Evolutionary conservation across 2,888 invertebrate genomes (phyloP).

Genomic region (Horisme vitalbata): DNA sequence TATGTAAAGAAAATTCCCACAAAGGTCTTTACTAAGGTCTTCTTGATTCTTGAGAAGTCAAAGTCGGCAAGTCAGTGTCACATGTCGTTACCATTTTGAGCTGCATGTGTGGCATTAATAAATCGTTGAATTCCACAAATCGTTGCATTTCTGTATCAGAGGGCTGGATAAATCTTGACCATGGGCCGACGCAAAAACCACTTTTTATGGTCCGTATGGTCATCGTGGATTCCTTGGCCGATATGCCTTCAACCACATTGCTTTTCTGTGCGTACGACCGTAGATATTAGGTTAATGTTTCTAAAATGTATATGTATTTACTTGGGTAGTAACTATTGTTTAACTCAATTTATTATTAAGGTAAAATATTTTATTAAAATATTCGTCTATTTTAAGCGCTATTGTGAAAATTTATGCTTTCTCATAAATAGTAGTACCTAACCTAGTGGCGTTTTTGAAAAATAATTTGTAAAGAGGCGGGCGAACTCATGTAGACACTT

Average conservation of each 20-base stretch:
- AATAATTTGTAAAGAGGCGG: too few relatives aligned
- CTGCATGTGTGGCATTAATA: slow-evolving; percentile 42
- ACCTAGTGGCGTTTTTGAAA: too few relatives aligned
- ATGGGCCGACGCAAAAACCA: slow-evolving; percentile 62
- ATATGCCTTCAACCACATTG: slow-evolving; percentile 57
- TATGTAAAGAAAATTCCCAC: slow-evolving; percentile 27
- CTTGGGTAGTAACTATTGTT: too few relatives aligned
- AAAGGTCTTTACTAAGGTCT: slow-evolving; percentile 30
- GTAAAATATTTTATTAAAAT: too few relatives aligned
- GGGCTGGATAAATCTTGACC: slow-evolving; percentile 68
- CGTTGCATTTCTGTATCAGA: slow-evolving; percentile 55
- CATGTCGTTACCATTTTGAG: slow-evolving; percentile 37
- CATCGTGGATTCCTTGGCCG: slow-evolving; percentile 67
- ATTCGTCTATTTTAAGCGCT: too few relatives aligned
- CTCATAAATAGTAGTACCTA: too few relatives aligned
- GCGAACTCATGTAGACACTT: too few relatives aligned
- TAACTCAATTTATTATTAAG: too few relatives aligned
- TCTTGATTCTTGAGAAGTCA: slow-evolving; percentile 27
- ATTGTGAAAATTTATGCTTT: too few relatives aligned
- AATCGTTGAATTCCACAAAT: slow-evolving; percentile 56
- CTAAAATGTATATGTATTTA: too few relatives aligned
- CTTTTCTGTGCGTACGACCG: too few relatives aligned
- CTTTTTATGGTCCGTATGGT: slow-evolving; percentile 64
- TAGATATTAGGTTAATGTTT: too few relatives aligned
- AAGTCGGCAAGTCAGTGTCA: slow-evolving; percentile 15